phyloP scores from a whole-genome alignment of 2,113 vertebrate genomes.

The Alectura lathami region DNA sequence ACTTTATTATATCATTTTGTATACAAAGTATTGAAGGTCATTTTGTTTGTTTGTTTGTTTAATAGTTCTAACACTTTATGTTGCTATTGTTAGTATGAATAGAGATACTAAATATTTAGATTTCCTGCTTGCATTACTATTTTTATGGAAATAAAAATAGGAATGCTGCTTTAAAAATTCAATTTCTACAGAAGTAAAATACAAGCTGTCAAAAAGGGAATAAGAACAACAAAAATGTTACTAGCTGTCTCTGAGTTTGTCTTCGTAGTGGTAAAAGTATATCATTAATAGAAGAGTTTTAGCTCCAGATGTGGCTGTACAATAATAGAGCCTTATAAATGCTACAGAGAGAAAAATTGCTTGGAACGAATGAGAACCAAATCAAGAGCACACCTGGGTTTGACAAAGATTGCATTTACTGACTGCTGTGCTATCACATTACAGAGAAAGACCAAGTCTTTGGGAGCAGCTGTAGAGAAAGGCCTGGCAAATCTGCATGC shows the following conservation, averaged over 20 bases:
- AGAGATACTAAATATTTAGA: conserved; percentile 30
- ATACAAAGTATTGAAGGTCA: background rate
- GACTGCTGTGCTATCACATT: conserved; percentile 97
- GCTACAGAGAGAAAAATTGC: conserved; percentile 90
- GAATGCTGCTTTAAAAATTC: conserved; percentile 75
- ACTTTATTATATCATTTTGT: background rate
- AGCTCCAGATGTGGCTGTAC: conserved; percentile 99
- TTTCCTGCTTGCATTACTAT: background rate
- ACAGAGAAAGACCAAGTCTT: conserved; percentile 92
- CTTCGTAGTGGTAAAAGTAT: conserved; percentile 82
- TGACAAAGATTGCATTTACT: conserved; percentile 99
- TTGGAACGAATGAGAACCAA: conserved; percentile 92
- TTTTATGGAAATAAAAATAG: conserved; percentile 47
- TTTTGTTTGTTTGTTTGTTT: no score
- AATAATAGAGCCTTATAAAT: conserved; percentile 98
- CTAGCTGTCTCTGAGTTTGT: conserved; percentile 86
- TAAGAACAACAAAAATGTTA: conserved; percentile 74
- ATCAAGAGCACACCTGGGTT: conserved; percentile 99
- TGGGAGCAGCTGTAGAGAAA: conserved; percentile 90
- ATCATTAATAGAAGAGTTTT: conserved; percentile 88
- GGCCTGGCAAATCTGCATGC: conserved; percentile 98
- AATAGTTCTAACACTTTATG: background rate
- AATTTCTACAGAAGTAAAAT: conserved; percentile 68
- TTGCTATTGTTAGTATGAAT: background rate
- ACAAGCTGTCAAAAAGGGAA: conserved; percentile 88